Evolutionary conservation across 2,113 vertebrate species (phyloP), one percentile per base, ranked within the genome.

Genomic region (Guaruba guarouba): DNA sequence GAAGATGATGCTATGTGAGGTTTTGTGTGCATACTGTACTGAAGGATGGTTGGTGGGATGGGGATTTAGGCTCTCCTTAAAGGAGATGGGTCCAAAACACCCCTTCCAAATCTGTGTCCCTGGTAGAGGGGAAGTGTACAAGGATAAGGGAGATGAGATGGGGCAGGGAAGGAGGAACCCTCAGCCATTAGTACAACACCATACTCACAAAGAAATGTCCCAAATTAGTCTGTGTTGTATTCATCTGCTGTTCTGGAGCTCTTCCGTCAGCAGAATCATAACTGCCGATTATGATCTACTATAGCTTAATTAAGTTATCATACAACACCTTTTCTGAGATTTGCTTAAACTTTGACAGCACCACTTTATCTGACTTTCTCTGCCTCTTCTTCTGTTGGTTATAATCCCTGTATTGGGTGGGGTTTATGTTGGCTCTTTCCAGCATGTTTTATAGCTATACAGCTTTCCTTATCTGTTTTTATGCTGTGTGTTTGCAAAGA

Each of bases 381-480:
- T 94, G 20, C 23, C 43, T 89, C 62, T 39, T 82, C 91, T 92
- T 82, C 70, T 16, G 3, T 64, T 71, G 57, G 33, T 75, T 94
- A 61, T 81, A 91, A 81, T 84, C 52, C 43, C 62, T 68, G 13
- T 35, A 37, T 37, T 76, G 69, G 39, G 11, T 86, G 39, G 63
- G 39, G 22, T 91, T 95, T 92, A 63, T 66, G 43, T 37, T 63
- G 57, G 28, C 44, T 75, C 82, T 81, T 91, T 92, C 61, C 88
- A 94, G 57, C 4, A 6, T n/a, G 39, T 77, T 85, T 95, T 94
- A 90, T 66, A 62, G 39, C 80, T 94, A 10, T 84, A 44, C 48
- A 49, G 69, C 48, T 84, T 92, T 83, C 35, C 44, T 95, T 93
- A 95, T 88, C 88, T 96, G 85, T 67, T 86, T 93, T 92, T 90